A percentile compares a stretch with the other conserved stretches of the same genome.
Conservation (phyloP, 2,113 vertebrate genomes). For the Oryzias celebensis region DNA sequence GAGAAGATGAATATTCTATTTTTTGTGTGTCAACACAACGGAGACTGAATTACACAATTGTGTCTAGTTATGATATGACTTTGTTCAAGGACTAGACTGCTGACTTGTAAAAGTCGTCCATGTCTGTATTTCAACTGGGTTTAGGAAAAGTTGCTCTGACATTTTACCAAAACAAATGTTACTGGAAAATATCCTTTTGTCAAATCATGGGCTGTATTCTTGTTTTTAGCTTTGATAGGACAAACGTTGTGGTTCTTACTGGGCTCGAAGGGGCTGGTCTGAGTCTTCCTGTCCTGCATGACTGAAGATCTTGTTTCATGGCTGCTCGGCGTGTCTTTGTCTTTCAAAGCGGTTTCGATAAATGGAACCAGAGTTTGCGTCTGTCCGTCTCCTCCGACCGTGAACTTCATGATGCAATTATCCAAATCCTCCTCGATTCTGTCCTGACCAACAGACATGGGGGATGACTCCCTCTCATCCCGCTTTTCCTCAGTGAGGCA, state of each 20-base stretch:
- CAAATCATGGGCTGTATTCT: no score
- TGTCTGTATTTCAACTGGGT: no score
- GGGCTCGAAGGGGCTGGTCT: conserved; percentile 41
- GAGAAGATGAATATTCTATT: no score
- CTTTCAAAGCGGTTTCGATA: neutral
- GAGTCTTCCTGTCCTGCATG: conserved; percentile 11
- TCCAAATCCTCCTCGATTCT: conserved; percentile 32
- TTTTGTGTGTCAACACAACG: no score
- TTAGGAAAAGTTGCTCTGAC: no score
- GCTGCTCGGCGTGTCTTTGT: neutral
- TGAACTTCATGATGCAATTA: conserved; percentile 43
- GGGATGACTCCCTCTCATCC: conserved; percentile 6
- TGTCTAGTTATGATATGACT: no score
- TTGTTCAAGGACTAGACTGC: no score
- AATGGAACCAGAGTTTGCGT: conserved; percentile 13
- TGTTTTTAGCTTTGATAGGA: no score
- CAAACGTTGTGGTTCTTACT: conserved; percentile 61
- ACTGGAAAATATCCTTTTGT: no score
- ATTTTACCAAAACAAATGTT: no score
- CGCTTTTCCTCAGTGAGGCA: conserved; percentile 42
- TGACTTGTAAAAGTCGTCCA: no score
- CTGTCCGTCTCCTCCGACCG: conserved; percentile 38
- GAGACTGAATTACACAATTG: no score
- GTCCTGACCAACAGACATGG: neutral
- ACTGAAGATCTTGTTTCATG: neutral